Conservation (phyloP, 1,140 invertebrate species). For the Aphidius ervi region DNA sequence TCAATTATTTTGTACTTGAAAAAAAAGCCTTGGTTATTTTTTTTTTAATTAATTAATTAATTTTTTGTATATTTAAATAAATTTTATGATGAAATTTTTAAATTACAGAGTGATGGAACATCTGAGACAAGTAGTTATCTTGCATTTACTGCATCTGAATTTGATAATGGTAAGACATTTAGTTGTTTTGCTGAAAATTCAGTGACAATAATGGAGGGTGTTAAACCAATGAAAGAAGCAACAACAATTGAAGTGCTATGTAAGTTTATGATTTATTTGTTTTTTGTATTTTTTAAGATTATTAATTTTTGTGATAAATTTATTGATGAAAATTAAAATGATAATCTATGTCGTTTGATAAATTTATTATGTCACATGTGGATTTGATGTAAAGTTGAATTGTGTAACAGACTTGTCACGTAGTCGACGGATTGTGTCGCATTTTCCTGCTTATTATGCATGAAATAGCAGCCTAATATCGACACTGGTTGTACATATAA, state of each 20-base stretch:
- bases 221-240: conserved; percentile 66
- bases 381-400: neutral
- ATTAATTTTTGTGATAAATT: no score
- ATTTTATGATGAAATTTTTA: neutral
- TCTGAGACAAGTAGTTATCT: conserved; percentile 73
- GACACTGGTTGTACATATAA: conserved; percentile 18
- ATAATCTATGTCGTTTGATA: neutral
- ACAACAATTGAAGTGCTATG: conserved; percentile 75
- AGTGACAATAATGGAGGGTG: conserved; percentile 67
- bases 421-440: conserved; percentile 16
- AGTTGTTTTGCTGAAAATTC: conserved; percentile 77
- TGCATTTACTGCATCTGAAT: conserved; percentile 72
- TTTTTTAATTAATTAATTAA: neutral
- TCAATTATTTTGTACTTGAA: no score
- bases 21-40: conserved; percentile 2
- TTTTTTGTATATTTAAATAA: conserved; percentile 9
- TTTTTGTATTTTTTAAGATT: neutral
- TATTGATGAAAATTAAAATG: no score
- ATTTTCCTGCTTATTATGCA: conserved; percentile 21
- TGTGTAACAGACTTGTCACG: conserved; percentile 11
- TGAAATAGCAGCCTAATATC: conserved; percentile 20
- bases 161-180: conserved; percentile 75
- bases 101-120: conserved; percentile 66
- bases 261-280: conserved; percentile 57
- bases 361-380: neutral